Conservation (phyloP, 2,797 vertebrate species). For the Notoglanidium macrostoma region DNA sequence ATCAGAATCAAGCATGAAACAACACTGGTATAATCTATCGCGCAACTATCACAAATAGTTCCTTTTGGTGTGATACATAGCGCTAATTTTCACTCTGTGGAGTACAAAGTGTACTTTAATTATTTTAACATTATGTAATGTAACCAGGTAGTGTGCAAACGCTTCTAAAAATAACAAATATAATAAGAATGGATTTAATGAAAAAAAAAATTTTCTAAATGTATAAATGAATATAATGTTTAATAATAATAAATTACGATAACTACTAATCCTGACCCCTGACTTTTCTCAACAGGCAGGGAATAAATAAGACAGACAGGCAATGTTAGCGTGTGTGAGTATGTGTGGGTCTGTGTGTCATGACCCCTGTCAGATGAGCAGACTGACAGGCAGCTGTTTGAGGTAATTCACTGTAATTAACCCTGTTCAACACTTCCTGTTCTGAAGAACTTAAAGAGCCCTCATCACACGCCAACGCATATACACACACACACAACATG, state of each 20-base stretch:
- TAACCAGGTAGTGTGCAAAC: background rate
- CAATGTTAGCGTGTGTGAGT: constrained; percentile 54
- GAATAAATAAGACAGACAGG: background rate
- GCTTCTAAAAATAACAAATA: background rate
- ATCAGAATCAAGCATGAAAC: background rate
- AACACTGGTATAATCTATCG: background rate
- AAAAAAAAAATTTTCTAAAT: no score
- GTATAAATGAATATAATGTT: background rate
- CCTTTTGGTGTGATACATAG: background rate
- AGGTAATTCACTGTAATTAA: constrained; percentile 76
- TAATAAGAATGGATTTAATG: background rate
- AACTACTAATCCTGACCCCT: background rate
- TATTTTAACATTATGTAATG: background rate
- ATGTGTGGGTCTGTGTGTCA: constrained; percentile 69
- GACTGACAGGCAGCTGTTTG: constrained; percentile 68
- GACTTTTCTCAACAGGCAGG: background rate
- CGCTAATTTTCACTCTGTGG: background rate
- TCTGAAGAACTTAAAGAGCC: constrained; percentile 80
- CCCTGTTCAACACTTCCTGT: constrained; percentile 80
- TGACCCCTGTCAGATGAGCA: constrained; percentile 78
- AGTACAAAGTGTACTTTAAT: background rate
- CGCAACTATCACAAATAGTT: background rate
- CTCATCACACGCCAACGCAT: constrained; percentile 56
- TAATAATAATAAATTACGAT: background rate
- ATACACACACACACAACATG: background rate